Evolutionary conservation across 2,888 invertebrate species (phyloP).

Genomic region (Helobdella robusta): DNA sequence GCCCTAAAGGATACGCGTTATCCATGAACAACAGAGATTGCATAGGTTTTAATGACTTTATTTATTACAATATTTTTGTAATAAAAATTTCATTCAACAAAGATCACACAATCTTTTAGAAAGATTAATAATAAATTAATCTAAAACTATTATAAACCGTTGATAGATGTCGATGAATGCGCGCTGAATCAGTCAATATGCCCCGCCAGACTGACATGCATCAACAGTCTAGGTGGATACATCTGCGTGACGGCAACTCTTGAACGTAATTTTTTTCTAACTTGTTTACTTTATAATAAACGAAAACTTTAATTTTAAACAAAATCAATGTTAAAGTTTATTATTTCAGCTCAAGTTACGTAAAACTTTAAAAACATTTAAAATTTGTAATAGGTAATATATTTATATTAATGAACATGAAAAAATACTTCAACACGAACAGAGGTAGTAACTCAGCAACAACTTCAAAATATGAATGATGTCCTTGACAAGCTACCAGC

Average conservation of each 20-base stretch:
- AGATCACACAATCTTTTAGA: too few species aligned
- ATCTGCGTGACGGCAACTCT: slow-evolving; percentile 6
- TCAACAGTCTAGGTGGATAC: slow-evolving; percentile 25
- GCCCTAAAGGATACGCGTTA: slow-evolving; percentile 2
- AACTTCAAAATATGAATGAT: slow-evolving; percentile 9
- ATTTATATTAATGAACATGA: too few species aligned
- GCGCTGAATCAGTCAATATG: slow-evolving; percentile 11
- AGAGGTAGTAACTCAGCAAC: neutral
- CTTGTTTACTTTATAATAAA: neutral
- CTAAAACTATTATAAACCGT: too few species aligned
- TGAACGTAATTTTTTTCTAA: neutral
- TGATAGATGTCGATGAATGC: slow-evolving; percentile 27
- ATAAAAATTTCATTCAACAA: too few species aligned
- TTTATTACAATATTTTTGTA: too few species aligned
- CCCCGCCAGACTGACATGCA: neutral
- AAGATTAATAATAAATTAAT: too few species aligned
- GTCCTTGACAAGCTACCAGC: slow-evolving; percentile 1
- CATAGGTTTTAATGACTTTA: too few species aligned
- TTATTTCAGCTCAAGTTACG: too few species aligned
- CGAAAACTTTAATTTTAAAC: too few species aligned
- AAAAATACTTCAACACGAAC: neutral
- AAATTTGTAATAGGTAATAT: too few species aligned
- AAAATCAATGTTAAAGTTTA: neutral
- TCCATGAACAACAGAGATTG: slow-evolving; percentile 21
- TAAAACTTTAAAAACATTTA: too few species aligned